Evolutionary conservation across 2,888 invertebrate species (phyloP), one percentile per base, ranked within the genome.

Genomic region (Agonopterix subpropinquella): DNA sequence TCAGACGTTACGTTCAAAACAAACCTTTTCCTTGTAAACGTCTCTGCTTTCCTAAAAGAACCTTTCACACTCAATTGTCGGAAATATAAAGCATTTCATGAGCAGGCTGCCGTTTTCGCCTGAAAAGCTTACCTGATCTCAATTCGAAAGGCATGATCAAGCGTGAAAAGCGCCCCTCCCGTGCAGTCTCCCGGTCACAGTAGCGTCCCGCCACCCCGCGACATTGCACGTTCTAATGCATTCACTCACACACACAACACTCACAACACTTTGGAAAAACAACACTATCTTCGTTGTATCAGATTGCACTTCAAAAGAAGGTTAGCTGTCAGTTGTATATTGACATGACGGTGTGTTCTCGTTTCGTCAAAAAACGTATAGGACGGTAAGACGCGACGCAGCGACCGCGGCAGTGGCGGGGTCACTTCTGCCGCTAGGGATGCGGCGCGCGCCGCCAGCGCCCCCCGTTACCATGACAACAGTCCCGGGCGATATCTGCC

Each of bases 371-470:
- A 71, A 70, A 71, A 67, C 60, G 56, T 52, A 65, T 57, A 59
- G 67, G 71, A 75, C 67, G 75, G 69, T 56, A 52, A 56, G 53
- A 64, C 54, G 67, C 70, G 73, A 80, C 81, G 74, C 77, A 72
- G 80, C 77, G 66, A 62, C 72, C 79, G 62, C 80, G 72, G 53
- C 76, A 70, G 70, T 59, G 64, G 77, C 83, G 77, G 74, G 77
- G 74, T 75, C 71, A 70, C 78, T 70, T 84, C 86, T 85, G 84
- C 75, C 82, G 80, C 52, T 49, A 50, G 63, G 55, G 68, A 65
- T 42, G 78, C 83, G 81, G 85, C 87, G 87, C 87, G 87, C 87
- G 86, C 86, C 81, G 80, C 64, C 70, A 65, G 76, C 80, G 80
- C 81, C 79, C 28, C 82, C 80, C 72, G 73, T 87, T 51, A 47